These are phyloP conservation scores for Cyrtorhinus lividipennis DNA, from an alignment of 1,140 invertebrate species.

Conservation along the genomic window DNA sequence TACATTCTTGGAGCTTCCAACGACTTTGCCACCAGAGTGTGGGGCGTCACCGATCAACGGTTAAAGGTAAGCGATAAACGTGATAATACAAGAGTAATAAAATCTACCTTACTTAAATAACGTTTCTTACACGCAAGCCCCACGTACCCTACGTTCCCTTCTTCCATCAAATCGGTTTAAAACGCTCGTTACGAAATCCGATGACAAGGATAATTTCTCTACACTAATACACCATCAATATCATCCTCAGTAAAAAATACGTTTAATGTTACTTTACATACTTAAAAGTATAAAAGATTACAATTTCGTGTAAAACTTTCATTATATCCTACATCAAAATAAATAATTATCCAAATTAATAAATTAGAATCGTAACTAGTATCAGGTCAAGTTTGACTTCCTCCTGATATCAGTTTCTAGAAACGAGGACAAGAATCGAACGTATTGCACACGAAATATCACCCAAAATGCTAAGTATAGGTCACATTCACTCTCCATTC, in stretches of 20 bases:
- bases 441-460: conserved; percentile 4
- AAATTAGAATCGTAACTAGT: conserved; percentile 4
- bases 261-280: conserved; percentile 13
- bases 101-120: not conserved
- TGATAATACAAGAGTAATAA: too few relatives aligned
- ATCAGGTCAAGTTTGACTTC: conserved; percentile 3
- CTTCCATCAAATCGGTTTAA: too few relatives aligned
- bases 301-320: conserved; percentile 12
- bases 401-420: not conserved
- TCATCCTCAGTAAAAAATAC: conserved; percentile 10
- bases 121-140: not conserved
- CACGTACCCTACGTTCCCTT: too few relatives aligned
- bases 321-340: conserved; percentile 13
- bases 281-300: conserved; percentile 6
- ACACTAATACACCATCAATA: too few relatives aligned
- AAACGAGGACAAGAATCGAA: conserved; percentile 23
- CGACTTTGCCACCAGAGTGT: conserved; percentile 87
- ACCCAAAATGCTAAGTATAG: not conserved
- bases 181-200: too few relatives aligned
- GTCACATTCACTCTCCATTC: not conserved
- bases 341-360: conserved; percentile 11
- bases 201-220: too few relatives aligned
- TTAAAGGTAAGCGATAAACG: conserved; percentile 66
- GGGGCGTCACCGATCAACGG: conserved; percentile 78
- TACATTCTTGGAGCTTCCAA: conserved; percentile 81